phyloP scores from a whole-genome alignment of 2,888 invertebrate species.

The Hemaris fuciformis region DNA sequence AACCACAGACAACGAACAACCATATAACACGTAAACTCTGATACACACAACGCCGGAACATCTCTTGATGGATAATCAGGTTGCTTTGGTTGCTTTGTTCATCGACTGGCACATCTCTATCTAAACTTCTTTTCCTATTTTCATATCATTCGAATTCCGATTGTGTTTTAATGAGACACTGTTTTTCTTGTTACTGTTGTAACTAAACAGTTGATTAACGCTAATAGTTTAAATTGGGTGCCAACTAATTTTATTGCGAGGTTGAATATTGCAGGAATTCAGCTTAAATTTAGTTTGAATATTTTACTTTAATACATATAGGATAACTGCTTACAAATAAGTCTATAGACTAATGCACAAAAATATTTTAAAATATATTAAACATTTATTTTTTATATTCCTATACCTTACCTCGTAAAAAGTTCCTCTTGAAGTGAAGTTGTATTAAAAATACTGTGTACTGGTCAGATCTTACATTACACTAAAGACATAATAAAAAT shows the following conservation, averaged over 20 bases:
- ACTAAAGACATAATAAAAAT: too few relatives aligned
- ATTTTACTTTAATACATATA: not conserved
- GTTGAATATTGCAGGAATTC: not conserved
- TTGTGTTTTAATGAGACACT: conserved; percentile 60
- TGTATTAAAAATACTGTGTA: too few relatives aligned
- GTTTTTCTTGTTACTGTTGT: conserved; percentile 70
- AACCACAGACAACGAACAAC: conserved; percentile 19
- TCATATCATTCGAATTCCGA: conserved; percentile 59
- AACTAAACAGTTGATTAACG: conserved; percentile 76
- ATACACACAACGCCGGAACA: not conserved
- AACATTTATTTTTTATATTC: not conserved
- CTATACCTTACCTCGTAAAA: too few relatives aligned
- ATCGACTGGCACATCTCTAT: conserved; percentile 64
- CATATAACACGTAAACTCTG: not conserved
- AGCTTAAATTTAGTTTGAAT: not conserved
- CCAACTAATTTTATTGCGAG: conserved; percentile 12
- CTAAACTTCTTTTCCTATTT: conserved; percentile 59
- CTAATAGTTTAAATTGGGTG: conserved; percentile 13
- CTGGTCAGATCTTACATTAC: too few relatives aligned
- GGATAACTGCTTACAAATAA: not conserved
- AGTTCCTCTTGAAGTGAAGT: too few relatives aligned
- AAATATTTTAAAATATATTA: not conserved
- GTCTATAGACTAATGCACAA: not conserved
- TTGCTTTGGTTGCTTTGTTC: conserved; percentile 57
- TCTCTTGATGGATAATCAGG: conserved; percentile 47